Base-by-base conservation (phyloP, 2,888 invertebrate species). In the Stenoptilia bipunctidactyla region DNA sequence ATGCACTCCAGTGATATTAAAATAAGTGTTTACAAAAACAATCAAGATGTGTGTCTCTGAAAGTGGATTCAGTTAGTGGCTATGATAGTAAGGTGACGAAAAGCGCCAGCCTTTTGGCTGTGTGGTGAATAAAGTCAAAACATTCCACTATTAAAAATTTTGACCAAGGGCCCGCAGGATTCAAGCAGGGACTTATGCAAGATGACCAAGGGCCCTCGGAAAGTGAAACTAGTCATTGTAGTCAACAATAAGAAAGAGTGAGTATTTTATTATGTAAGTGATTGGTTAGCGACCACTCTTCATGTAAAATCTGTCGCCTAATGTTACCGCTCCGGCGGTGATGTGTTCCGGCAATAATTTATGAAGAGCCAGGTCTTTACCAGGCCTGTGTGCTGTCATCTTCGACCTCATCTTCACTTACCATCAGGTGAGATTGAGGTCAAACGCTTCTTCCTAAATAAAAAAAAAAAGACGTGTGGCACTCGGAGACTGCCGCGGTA, bases 151-250 rank as follows among this genome's bases (percentile, higher is more conserved):
- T 56, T 82, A 72, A 83, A 82, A 75, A 69, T 83, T 56, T 58
- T 80, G 53, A 69, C 66, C 74, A 68, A 77, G 83, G 83, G 82
- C 83, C 83, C 83, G 51, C 52, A 56, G 66, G 77, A 77, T 52
- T 61, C 55, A 45, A 66, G 70, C 66, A 76, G 76, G 65, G 79
- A 77, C 59, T 58, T 66, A 61, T 82, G 80, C 84, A 85, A 77
- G 73, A 85, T 85, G 85, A 85, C 85, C 62, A 85, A 85, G 83
- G 85, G 85, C 79, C 85, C 85, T 73, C 73, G 85, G 71, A 85
- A 85, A 69, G 85, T 85, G 60, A 85, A 85, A 53, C 82, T 85
- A 75, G 85, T 85, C 80, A 85, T 85, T 79, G 85, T 85, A 69
- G 85, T 85, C 72, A 85, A 85, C 79, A 85, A 84, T 75, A 85